A percentile compares a stretch with the other conserved stretches of the same genome.
Conservation (phyloP, 2,797 vertebrate species). For the Urosaurus nigricauda region DNA sequence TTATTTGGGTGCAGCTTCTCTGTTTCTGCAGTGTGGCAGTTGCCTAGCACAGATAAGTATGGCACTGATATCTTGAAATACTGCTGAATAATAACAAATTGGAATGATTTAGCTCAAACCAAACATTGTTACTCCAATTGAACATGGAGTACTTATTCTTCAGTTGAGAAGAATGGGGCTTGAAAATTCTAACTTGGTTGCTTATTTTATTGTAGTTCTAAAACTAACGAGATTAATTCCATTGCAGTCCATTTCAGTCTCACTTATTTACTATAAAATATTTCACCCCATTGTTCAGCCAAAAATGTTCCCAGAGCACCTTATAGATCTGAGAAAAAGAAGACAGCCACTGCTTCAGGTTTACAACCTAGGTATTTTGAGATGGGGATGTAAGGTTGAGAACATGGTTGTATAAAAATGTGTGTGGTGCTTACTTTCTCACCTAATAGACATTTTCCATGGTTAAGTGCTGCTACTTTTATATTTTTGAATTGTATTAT, state of each 20-base stretch:
- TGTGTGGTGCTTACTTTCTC: background rate
- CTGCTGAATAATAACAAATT: background rate
- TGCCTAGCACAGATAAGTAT: background rate
- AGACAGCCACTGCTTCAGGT: background rate
- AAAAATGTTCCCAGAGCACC: background rate
- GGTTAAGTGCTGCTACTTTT: background rate
- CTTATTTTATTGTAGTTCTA: background rate
- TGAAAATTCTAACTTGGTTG: background rate
- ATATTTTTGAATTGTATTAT: background rate
- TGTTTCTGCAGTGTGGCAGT: constrained; percentile 14
- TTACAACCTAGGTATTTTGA: background rate
- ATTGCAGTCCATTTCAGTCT: background rate
- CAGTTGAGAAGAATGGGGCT: background rate
- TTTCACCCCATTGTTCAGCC: background rate
- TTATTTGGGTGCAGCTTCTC: background rate
- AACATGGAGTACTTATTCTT: background rate
- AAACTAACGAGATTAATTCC: background rate
- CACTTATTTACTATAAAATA: background rate
- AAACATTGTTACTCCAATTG: background rate
- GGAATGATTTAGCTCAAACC: background rate
- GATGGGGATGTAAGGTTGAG: background rate
- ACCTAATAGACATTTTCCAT: background rate
- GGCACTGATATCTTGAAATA: background rate
- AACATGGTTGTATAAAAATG: background rate
- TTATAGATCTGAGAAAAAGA: background rate